phyloP scores from a whole-genome alignment of 2,888 invertebrate species.

The Chymomyza fuscimana region DNA sequence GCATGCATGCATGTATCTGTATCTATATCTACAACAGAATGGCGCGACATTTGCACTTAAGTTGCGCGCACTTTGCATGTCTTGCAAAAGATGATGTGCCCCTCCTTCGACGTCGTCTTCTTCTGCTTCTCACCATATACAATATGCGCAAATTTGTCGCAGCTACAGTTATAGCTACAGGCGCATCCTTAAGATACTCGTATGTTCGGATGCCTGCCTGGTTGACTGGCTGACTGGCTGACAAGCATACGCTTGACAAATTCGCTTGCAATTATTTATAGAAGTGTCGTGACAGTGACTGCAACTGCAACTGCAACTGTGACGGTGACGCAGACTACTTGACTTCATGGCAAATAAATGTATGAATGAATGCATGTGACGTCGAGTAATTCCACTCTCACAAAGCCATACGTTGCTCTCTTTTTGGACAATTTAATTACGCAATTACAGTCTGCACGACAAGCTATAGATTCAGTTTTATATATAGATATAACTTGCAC shows the following conservation, averaged over 20 bases:
- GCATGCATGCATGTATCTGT: too few relatives aligned
- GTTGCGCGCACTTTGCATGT: slow-evolving; percentile 56
- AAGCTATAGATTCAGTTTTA: slow-evolving; percentile 31
- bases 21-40: slow-evolving; percentile 49
- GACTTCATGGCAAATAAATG: slow-evolving; percentile 49
- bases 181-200: slow-evolving; percentile 47
- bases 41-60: slow-evolving; percentile 71
- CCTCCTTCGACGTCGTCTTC: not conserved
- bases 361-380: slow-evolving; percentile 49
- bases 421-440: slow-evolving; percentile 71
- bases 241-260: slow-evolving; percentile 61
- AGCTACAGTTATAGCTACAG: slow-evolving; percentile 47
- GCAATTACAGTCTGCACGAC: slow-evolving; percentile 41
- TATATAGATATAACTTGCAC: slow-evolving; percentile 25
- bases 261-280: slow-evolving; percentile 72
- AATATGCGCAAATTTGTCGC: slow-evolving; percentile 59
- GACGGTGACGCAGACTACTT: slow-evolving; percentile 41
- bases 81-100: not conserved
- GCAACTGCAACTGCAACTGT: not conserved
- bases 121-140: not conserved
- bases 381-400: slow-evolving; percentile 24
- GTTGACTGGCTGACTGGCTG: not conserved
- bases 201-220: not conserved
- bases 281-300: slow-evolving; percentile 50
- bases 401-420: slow-evolving; percentile 33